Percentiles rank a stretch among this genome's conserved stretches.
Conservation (phyloP, 2,797 vertebrate genomes). For the Eleutherodactylus coqui region DNA sequence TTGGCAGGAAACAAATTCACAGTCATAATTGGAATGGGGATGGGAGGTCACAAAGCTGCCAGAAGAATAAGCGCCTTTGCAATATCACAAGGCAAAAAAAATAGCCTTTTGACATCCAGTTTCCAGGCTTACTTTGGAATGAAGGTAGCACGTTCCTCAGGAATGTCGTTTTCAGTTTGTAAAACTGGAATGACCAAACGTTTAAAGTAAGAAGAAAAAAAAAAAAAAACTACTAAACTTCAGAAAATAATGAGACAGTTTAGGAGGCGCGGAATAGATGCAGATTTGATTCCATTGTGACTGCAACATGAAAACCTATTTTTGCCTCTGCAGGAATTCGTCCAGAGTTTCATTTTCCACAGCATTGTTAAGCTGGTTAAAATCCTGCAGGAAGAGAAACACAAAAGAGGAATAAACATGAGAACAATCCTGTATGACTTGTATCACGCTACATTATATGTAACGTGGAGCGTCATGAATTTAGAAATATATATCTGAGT, state of each 20-base stretch:
- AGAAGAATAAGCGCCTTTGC: slow-evolving; percentile 23
- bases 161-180: slow-evolving; percentile 62
- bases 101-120: slow-evolving; percentile 62
- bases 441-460: neutral
- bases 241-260: slow-evolving; percentile 33
- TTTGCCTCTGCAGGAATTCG: slow-evolving; percentile 88
- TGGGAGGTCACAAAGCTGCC: slow-evolving; percentile 45
- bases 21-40: neutral
- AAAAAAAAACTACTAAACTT: neutral
- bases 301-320: slow-evolving; percentile 72
- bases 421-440: neutral
- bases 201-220: neutral
- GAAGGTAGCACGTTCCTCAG: slow-evolving; percentile 57
- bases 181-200: slow-evolving; percentile 40
- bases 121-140: slow-evolving; percentile 63
- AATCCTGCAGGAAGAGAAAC: slow-evolving; percentile 78
- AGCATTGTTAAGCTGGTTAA: slow-evolving; percentile 88
- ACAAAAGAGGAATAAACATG: neutral
- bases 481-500: neutral
- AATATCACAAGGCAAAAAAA: slow-evolving; percentile 31
- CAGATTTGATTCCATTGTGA: neutral
- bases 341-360: slow-evolving; percentile 90
- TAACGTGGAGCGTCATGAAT: neutral
- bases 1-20: slow-evolving; percentile 54
- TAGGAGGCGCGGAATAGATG: slow-evolving; percentile 18